Evolutionary conservation across 2,797 vertebrate species (phyloP).

Genomic region (Harpagifer antarcticus): DNA sequence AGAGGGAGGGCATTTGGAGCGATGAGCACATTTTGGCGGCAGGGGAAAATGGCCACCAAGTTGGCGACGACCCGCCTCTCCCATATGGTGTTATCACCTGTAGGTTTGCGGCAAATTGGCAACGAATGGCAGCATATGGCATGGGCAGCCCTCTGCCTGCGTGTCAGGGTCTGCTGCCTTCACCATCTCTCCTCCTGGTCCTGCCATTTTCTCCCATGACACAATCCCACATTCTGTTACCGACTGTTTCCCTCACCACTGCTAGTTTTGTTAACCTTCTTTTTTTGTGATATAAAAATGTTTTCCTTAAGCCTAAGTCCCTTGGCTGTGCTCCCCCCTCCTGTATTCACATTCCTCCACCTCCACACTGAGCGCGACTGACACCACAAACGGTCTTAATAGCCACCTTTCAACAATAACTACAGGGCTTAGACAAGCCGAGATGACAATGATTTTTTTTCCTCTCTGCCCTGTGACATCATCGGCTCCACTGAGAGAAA

Average conservation of each 20-base stretch:
- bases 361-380: conserved; percentile 47
- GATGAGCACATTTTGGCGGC: conserved; percentile 61
- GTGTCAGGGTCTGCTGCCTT: conserved; percentile 56
- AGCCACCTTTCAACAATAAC: conserved; percentile 79
- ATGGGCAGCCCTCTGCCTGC: conserved; percentile 54
- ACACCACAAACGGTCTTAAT: conserved; percentile 77
- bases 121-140: conserved; percentile 80
- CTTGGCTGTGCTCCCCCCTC: conserved; percentile 26
- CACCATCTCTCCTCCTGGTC: conserved; percentile 25
- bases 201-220: conserved; percentile 42
- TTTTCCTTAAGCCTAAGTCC: conserved; percentile 19
- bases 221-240: conserved; percentile 30
- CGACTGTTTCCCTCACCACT: conserved; percentile 13
- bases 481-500: conserved; percentile 44
- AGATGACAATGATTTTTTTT: conserved; percentile 72
- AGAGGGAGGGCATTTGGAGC: conserved; percentile 64
- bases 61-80: conserved; percentile 72
- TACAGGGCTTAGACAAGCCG: conserved; percentile 54
- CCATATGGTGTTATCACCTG: conserved; percentile 86
- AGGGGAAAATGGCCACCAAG: conserved; percentile 61
- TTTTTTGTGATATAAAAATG: conserved; percentile 31
- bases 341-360: conserved; percentile 30
- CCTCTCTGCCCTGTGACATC: conserved; percentile 46
- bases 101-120: conserved; percentile 81
- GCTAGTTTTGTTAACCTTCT: conserved; percentile 39